Base-by-base conservation (phyloP, 2,888 invertebrate genomes). In the Elgonia sp. region DNA sequence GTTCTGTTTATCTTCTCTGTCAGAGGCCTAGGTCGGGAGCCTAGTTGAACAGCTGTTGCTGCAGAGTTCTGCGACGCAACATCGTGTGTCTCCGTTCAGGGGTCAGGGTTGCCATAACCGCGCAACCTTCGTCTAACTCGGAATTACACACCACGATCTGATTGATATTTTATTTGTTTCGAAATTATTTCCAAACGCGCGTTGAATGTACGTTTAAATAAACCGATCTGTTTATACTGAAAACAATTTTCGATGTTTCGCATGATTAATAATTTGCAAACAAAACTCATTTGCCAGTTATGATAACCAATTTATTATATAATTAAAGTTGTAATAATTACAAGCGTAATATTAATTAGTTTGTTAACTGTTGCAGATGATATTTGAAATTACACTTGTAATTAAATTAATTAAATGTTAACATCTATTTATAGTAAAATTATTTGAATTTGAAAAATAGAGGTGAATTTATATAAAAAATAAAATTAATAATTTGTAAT, bases 11-110 rank as follows among this genome's bases (percentile, higher is more conserved):
- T 89, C 82, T 83, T 89, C 80, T 90, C 89, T 89, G 88, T 90
- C 89, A 89, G 87, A 89, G 89, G 90, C 90, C 90, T 90, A 89
- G 90, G 89, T 90, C 89, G 90, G 90, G 89, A 88, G 87, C 81
- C 83, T 87, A 89, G 87, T 75, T 79, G 84, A 88, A 84, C 88
- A 88, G 88, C 88, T 88, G 88, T 88, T 88, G 88, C 86, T 69
- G 86, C 81, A 70, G 80, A 86, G 75, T 84, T 86, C 76, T 86
- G 86, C 86, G 86, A 86, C 89, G 89, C 89, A 73, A 73, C 81
- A 75, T 81, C 83, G 81, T 88, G 77, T 83, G 86, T 84, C 83
- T 86, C 86, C 72, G 83, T 83, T 70, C 86, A 70, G 76, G 86
- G 89, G 89, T 89, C 89, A 89, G 89, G 89, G 86, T 89, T 86